Evolutionary conservation across 2,888 invertebrate species (phyloP).

Genomic region (Cantharis lateralis): DNA sequence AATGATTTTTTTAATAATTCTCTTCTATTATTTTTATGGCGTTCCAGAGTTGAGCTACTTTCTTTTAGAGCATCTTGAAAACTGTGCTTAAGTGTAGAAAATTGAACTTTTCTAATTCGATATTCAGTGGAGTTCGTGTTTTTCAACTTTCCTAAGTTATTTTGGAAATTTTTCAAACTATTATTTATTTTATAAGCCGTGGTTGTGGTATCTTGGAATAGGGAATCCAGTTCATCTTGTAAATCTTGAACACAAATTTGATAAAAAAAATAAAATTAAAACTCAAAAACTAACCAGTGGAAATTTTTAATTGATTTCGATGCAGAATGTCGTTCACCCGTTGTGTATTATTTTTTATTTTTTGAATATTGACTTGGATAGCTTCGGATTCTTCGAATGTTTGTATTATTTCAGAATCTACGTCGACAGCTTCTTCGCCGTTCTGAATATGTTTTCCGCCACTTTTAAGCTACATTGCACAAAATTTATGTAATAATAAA

Average conservation of each 20-base stretch:
- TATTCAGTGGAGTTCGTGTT: slow-evolving; percentile 37
- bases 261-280: not conserved
- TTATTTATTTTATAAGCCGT: slow-evolving; percentile 60
- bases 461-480: slow-evolving; percentile 6
- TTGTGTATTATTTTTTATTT: slow-evolving; percentile 58
- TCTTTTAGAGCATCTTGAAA: slow-evolving; percentile 57
- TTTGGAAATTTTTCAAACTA: slow-evolving; percentile 60
- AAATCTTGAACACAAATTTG: slow-evolving; percentile 57
- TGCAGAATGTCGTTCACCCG: slow-evolving; percentile 37
- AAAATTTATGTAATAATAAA: not conserved
- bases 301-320: slow-evolving; percentile 16
- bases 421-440: not conserved
- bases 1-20: slow-evolving; percentile 61
- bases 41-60: slow-evolving; percentile 59
- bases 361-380: slow-evolving; percentile 59
- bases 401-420: slow-evolving; percentile 32
- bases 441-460: slow-evolving; percentile 2
- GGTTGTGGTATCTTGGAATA: slow-evolving; percentile 60
- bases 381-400: slow-evolving; percentile 46
- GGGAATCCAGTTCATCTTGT: slow-evolving; percentile 65
- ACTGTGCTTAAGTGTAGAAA: slow-evolving; percentile 54
- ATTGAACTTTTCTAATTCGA: slow-evolving; percentile 58
- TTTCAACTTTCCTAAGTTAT: slow-evolving; percentile 40
- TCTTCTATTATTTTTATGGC: slow-evolving; percentile 59
- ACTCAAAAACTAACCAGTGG: slow-evolving; percentile 21